Base-by-base conservation (phyloP, 64 coral and sea anemone species). In the Platygyra sinensis region DNA sequence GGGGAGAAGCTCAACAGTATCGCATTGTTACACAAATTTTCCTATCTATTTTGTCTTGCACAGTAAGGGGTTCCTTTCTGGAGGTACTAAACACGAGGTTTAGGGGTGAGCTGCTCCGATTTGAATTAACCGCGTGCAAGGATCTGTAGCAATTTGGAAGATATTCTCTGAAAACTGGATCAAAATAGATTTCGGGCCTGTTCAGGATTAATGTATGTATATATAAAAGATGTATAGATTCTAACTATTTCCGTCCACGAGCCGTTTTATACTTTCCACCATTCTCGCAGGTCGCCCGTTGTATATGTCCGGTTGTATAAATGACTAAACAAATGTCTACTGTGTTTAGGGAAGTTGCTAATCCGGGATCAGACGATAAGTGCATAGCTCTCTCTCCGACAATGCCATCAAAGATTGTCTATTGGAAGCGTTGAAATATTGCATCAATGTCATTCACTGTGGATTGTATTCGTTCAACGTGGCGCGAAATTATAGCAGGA, bases 401-500 rank as follows among this genome's bases (percentile, higher is more conserved):
- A 39, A 38, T 13, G 57, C 18, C 62, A 62, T 10, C 42, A 50
- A 20, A n/a, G 32, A 49, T 15, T 12, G 33, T 46, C 42, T 46
- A 46, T 46, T 46, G 15, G 30, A 16, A 42, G 20, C 18, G 30
- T 36, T 19, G 32, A 75, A 42, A n/a, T n/a, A 75, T 16, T 20
- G 15, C 62, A 7, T 65, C 17, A 22, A 65, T 65, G 4, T 65
- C 24, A 22, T 65, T 19, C n/a, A 75, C 12, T 36, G 2, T 38
- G 4, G 38, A 39, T 32, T 30, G 3, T 36, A 33, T 22, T 19
- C n/a, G n/a, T 62, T 33, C 80, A 71, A 85, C 81, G 81, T 85
- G 81, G 81, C 81, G 81, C 62, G 81, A 85, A 72, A 85, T 38
- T 19, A 85, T 72, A 71, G 81, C 69, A 72, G 18, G 24, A 50